phyloP scores from a whole-genome alignment of 2,797 vertebrate genomes.

The Monodelphis domestica region DNA sequence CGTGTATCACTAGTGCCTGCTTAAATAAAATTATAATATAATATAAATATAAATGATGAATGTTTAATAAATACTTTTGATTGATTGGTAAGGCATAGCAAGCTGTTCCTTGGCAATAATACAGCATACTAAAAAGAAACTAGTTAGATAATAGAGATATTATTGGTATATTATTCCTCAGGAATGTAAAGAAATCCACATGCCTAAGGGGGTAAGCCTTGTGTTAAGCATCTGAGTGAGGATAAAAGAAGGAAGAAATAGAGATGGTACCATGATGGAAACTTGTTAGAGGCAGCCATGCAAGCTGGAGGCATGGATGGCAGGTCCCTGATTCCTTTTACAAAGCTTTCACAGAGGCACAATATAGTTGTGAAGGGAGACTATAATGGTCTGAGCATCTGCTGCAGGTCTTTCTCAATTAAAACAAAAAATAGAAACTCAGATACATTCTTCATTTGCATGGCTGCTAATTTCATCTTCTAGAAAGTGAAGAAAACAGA shows the following conservation, averaged over 20 bases:
- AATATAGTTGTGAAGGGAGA: not conserved
- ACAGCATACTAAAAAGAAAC: not conserved
- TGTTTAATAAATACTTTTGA: not conserved
- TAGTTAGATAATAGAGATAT: not conserved
- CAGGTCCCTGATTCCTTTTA: not conserved
- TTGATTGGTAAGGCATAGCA: not conserved
- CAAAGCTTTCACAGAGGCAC: not conserved
- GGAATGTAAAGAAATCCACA: not conserved
- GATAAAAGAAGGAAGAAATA: not conserved
- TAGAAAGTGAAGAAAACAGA: not conserved
- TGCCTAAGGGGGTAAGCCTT: not conserved
- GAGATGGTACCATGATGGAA: not conserved
- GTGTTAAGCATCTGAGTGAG: not conserved
- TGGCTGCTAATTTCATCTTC: not conserved
- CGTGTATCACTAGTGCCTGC: not conserved
- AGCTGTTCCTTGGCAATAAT: not conserved
- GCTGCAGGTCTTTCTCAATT: not conserved
- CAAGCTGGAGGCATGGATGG: not conserved
- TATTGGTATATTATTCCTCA: not conserved
- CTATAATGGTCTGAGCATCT: not conserved
- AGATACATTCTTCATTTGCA: not conserved
- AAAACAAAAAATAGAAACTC: not conserved
- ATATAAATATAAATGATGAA: too few species aligned
- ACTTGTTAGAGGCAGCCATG: not conserved
- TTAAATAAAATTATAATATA: too few species aligned